Conservation (phyloP, 2,797 vertebrate genomes). For the Semotilus atromaculatus region DNA sequence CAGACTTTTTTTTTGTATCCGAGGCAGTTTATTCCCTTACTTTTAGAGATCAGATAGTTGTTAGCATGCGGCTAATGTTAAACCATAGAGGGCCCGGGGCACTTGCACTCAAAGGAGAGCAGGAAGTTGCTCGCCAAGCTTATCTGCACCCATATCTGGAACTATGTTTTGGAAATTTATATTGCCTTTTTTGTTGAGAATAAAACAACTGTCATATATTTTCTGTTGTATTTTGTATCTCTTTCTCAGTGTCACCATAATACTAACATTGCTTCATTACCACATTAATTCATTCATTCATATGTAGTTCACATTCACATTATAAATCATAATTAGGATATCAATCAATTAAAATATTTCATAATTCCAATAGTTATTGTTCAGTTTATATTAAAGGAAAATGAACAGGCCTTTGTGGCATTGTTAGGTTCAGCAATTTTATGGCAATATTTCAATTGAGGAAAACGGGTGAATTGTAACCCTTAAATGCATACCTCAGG, state of each 20-base stretch:
- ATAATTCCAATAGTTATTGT: neutral
- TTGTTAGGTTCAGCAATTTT: neutral
- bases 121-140: constrained; percentile 24
- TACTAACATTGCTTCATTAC: neutral
- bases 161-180: constrained; percentile 66
- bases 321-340: neutral
- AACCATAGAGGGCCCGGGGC: constrained; percentile 4
- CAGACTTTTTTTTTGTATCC: neutral
- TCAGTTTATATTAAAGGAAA: neutral
- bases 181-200: constrained; percentile 72
- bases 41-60: constrained; percentile 20
- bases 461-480: neutral
- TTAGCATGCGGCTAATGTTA: constrained; percentile 10
- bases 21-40: neutral
- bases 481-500: no score
- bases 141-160: constrained; percentile 55
- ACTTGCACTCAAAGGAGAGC: neutral
- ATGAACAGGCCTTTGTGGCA: neutral
- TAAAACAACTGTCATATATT: constrained; percentile 70
- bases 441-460: neutral
- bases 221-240: neutral
- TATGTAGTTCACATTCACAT: neutral
- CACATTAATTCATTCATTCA: neutral
- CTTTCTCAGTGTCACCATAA: neutral
- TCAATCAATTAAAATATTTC: neutral